phyloP scores from a whole-genome alignment of 2,797 vertebrate species.

The Forpus xanthops region DNA sequence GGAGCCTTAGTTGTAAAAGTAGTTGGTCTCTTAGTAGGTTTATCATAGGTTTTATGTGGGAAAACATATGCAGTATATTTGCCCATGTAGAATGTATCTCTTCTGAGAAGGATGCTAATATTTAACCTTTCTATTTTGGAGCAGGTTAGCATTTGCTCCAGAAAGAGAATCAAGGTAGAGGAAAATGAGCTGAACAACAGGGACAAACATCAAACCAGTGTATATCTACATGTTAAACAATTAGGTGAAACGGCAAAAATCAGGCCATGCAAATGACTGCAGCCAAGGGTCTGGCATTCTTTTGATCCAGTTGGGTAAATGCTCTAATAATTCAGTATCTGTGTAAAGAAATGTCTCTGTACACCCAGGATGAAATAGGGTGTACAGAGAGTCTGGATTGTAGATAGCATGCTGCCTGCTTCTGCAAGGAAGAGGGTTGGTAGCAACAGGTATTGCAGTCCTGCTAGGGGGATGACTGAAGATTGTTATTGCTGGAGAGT shows the following conservation, averaged over 20 bases:
- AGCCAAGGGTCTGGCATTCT: background rate
- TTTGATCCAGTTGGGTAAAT: background rate
- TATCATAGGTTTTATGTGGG: background rate
- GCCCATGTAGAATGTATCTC: background rate
- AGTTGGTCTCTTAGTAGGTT: background rate
- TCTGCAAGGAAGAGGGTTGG: background rate
- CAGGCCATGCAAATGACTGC: background rate
- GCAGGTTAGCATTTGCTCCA: background rate
- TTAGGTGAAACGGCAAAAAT: slow-evolving; percentile 3
- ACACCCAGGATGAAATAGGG: background rate
- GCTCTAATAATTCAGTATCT: background rate
- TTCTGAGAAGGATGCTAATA: slow-evolving; percentile 5
- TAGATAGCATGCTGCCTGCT: background rate
- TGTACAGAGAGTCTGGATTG: background rate
- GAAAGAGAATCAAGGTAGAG: background rate
- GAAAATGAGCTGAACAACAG: background rate
- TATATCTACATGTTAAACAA: background rate
- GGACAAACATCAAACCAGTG: background rate
- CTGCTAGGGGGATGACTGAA: background rate
- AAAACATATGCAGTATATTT: background rate
- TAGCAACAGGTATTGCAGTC: background rate
- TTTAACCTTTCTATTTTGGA: background rate
- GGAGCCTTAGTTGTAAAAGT: background rate
- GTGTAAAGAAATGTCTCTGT: background rate
- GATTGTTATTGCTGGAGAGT: background rate